Conservation (phyloP, 2,113 vertebrate genomes). For the Oryzias javanicus region DNA sequence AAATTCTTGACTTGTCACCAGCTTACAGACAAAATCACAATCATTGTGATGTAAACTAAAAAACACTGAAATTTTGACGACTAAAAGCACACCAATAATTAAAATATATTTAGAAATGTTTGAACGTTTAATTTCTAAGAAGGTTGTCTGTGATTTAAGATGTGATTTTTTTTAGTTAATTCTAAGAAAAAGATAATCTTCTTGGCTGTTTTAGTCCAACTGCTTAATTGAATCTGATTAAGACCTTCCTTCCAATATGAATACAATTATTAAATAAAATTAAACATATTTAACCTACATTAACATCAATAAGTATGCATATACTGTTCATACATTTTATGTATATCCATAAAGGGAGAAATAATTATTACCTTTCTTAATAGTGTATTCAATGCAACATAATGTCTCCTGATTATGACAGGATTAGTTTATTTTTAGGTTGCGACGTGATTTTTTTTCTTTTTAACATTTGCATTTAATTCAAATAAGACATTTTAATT, state of each 20-base stretch:
- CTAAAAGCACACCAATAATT: not conserved
- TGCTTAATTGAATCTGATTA: slow-evolving; percentile 55
- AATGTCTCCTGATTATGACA: too few relatives aligned
- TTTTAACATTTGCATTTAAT: too few relatives aligned
- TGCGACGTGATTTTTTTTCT: too few relatives aligned
- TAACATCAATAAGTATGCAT: too few relatives aligned
- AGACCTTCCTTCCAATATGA: slow-evolving; percentile 55
- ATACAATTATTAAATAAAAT: slow-evolving; percentile 29
- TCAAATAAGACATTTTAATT: too few relatives aligned
- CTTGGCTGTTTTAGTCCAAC: slow-evolving; percentile 27
- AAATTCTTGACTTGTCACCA: not conserved
- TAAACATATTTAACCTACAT: too few relatives aligned
- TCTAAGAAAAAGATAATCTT: not conserved
- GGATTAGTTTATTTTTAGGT: too few relatives aligned
- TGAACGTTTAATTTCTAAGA: not conserved
- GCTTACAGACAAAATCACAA: not conserved
- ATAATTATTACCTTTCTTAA: too few relatives aligned
- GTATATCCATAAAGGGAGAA: too few relatives aligned
- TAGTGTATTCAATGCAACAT: too few relatives aligned
- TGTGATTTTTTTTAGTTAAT: too few relatives aligned
- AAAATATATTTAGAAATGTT: not conserved
- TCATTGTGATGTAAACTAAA: not conserved
- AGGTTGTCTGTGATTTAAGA: not conserved
- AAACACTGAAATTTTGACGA: not conserved
- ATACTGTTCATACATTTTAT: too few relatives aligned